phyloP scores from a whole-genome alignment of 2,888 invertebrate species.

The Orchesella flavescens region DNA sequence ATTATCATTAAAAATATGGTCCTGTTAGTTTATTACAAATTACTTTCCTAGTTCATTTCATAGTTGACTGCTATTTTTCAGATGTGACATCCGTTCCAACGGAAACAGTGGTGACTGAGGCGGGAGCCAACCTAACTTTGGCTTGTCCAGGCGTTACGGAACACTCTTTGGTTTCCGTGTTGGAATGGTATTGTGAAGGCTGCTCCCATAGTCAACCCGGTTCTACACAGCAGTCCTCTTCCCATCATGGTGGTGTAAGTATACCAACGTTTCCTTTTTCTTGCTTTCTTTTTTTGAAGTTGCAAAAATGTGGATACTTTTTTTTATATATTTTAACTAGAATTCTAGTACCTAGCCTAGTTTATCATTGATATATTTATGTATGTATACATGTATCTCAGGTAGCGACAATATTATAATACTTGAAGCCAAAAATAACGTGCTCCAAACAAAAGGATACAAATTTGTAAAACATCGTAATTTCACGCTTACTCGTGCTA shows the following conservation, averaged over 20 bases:
- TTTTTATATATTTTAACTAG: not conserved
- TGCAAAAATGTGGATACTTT: not conserved
- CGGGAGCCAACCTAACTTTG: slow-evolving; percentile 81
- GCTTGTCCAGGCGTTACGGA: slow-evolving; percentile 82
- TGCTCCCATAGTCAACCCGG: slow-evolving; percentile 68
- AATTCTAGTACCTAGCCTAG: not conserved
- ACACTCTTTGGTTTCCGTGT: slow-evolving; percentile 79
- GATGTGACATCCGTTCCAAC: slow-evolving; percentile 79
- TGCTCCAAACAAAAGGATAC: slow-evolving; percentile 22
- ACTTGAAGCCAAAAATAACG: too few relatives aligned
- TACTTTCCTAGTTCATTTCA: slow-evolving; percentile 48
- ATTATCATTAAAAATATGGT: slow-evolving; percentile 50
- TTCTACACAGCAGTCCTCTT: slow-evolving; percentile 61
- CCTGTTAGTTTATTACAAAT: slow-evolving; percentile 59
- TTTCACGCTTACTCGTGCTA: slow-evolving; percentile 7
- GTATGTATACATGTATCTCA: too few relatives aligned
- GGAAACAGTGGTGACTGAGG: slow-evolving; percentile 79
- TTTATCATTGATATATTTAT: too few relatives aligned
- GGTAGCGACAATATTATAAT: too few relatives aligned
- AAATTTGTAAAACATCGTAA: slow-evolving; percentile 57
- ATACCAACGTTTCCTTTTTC: slow-evolving; percentile 43
- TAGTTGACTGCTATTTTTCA: slow-evolving; percentile 74
- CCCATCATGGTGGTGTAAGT: slow-evolving; percentile 65
- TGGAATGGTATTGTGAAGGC: slow-evolving; percentile 78
- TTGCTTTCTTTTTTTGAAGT: slow-evolving; percentile 32